Conservation (phyloP, 2,797 vertebrate genomes). For the Jordanella pulchra region DNA sequence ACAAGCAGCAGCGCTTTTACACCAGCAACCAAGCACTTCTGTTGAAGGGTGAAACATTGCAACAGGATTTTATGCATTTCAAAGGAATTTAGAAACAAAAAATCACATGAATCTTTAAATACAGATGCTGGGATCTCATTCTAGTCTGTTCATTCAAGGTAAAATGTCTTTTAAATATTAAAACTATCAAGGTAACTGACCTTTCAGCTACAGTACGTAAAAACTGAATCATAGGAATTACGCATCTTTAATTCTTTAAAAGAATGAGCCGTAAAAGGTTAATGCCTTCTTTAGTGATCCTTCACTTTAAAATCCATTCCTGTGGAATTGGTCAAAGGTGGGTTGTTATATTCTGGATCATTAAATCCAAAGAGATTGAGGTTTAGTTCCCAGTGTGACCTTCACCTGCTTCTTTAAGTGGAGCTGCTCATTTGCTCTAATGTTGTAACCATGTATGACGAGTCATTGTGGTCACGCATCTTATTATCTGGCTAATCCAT, state of each 20-base stretch:
- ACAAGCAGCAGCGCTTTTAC: background rate
- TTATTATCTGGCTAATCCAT: slow-evolving; percentile 51
- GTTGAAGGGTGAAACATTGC: background rate
- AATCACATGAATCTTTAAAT: background rate
- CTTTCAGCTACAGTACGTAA: background rate
- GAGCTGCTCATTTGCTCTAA: slow-evolving; percentile 14
- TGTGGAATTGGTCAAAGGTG: background rate
- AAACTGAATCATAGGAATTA: background rate
- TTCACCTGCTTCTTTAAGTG: slow-evolving; percentile 1
- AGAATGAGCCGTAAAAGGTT: background rate
- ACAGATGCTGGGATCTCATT: background rate
- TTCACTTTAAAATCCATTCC: accelerated
- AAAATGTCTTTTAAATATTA: background rate
- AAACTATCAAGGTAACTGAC: background rate
- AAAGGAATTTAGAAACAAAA: background rate
- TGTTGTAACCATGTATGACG: background rate
- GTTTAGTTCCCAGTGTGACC: background rate
- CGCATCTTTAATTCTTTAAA: slow-evolving; percentile 11
- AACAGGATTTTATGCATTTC: background rate
- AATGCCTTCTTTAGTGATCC: background rate
- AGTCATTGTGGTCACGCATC: slow-evolving; percentile 38
- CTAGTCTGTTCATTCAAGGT: background rate
- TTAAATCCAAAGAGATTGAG: background rate
- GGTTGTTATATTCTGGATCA: background rate
- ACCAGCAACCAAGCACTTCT: background rate